Base-by-base conservation (phyloP, 2,113 vertebrate species). In the Gnathonemus longibarbis region DNA sequence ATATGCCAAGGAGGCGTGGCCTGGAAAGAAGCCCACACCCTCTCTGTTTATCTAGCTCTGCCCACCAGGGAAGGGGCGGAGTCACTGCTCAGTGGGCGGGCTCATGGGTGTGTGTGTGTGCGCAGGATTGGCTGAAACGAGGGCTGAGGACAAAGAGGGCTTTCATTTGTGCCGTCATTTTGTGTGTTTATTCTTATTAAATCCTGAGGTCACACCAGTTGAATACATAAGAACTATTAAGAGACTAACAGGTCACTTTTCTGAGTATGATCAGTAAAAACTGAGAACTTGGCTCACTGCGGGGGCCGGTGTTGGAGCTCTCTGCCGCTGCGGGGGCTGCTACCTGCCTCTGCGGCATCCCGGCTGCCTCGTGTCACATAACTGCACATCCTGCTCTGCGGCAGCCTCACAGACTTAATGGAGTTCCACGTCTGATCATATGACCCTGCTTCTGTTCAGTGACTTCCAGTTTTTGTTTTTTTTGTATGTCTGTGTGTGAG, bases 1-100 rank as follows among this genome's bases (percentile, higher is more conserved):
- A 87, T 98, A 98, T 0, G 97, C 97, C 84, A 98, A 98, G 94
- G 97, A 98, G 92, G 97, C 97, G 2, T 98, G 97, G 97, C 97
- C 97, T 1, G 97, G 97, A 92, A 98, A 98, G 94, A 98, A 98
- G 93, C 97, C 97, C 6, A 97, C 97, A 39, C 97, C 97, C 3
- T 97, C 97, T 52, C 94, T 98, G 21, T 94, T 98, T 91, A 97
- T 98, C 94, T 98, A 95, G 97, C 93, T 91, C 90, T 70, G 27
- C 21, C 50, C 84, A 90, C 89, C 88, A 89, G 74, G 93, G 85
- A 85, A 91, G 93, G 92, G 2, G 84, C 70, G 89, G 89, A 27
- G 45, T 91, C 83, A 58, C 15, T 50, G 17, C 24, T 88, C 77
- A 89, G 91, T 39, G 35, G 77, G 56, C n/a, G 1, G 49, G 27